A percentile compares a stretch with the other conserved stretches of the same genome.
phyloP scores from a whole-genome alignment of 2,888 invertebrate species.

The Apocheima hispidaria region DNA sequence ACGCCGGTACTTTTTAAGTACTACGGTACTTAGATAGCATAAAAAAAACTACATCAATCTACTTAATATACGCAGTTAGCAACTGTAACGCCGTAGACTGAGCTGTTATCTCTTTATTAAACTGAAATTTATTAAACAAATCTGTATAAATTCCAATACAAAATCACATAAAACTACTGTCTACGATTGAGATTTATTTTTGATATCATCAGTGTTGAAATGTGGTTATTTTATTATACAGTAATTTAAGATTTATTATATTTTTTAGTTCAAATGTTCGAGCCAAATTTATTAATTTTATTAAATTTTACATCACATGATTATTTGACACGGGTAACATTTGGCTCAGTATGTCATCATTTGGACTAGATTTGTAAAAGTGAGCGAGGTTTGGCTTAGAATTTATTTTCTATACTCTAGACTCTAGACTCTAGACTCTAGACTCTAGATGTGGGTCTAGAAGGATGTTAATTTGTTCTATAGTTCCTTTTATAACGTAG shows the following conservation, averaged over 20 bases:
- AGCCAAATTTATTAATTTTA: constrained; percentile 58
- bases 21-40: too few relatives aligned
- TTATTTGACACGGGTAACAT: constrained; percentile 24
- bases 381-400: constrained; percentile 6
- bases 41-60: too few relatives aligned
- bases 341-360: constrained; percentile 17
- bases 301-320: constrained; percentile 20
- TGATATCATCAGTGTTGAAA: constrained; percentile 37
- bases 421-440: too few relatives aligned
- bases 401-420: too few relatives aligned
- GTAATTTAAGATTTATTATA: constrained; percentile 67
- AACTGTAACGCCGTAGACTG: neutral
- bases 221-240: constrained; percentile 65
- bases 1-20: too few relatives aligned
- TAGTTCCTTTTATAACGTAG: too few relatives aligned
- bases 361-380: constrained; percentile 6
- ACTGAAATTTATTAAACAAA: neutral
- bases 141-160: neutral
- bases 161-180: constrained; percentile 11
- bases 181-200: constrained; percentile 21
- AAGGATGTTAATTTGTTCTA: too few relatives aligned
- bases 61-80: neutral
- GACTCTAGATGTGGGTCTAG: too few relatives aligned
- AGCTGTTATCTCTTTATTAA: neutral
- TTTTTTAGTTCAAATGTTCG: constrained; percentile 66